A percentile compares a stretch with the other conserved stretches of the same genome.
Evolutionary conservation across 2,797 vertebrate genomes (phyloP).

Genomic region (Labroides dimidiatus): DNA sequence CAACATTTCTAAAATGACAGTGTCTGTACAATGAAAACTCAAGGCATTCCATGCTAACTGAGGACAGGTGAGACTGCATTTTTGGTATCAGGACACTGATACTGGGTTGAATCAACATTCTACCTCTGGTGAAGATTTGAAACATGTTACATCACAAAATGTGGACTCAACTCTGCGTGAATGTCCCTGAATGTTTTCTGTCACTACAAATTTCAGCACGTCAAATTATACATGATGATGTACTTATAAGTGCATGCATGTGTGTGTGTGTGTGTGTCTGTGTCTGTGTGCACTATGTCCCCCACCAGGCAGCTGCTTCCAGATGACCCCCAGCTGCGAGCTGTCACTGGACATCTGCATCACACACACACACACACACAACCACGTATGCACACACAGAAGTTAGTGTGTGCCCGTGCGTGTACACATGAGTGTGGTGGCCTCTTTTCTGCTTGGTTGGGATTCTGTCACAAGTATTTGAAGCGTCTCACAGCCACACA

Average conservation of each 20-base stretch:
- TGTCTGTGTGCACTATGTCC: conserved; percentile 56
- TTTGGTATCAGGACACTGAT: no score
- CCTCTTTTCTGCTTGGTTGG: conserved; percentile 83
- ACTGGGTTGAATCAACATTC: no score
- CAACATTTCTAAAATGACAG: no score
- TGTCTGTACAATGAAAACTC: no score
- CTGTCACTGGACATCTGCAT: conserved; percentile 84
- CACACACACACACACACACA: conserved; percentile 53
- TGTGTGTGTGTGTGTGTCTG: conserved; percentile 28
- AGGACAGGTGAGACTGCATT: no score
- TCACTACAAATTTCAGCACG: conserved; percentile 12
- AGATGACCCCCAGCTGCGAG: conserved; percentile 81
- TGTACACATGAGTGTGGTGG: conserved; percentile 61
- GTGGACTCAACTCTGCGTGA: neutral
- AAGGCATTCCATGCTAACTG: no score
- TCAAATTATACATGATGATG: conserved; percentile 31
- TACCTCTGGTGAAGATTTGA: no score
- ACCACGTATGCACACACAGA: conserved; percentile 43
- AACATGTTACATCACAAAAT: no score
- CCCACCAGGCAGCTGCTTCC: conserved; percentile 68
- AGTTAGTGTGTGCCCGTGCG: conserved; percentile 35
- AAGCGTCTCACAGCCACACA: conserved; percentile 59
- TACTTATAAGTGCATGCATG: conserved; percentile 6
- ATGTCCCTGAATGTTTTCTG: conserved; percentile 20
- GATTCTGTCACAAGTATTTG: conserved; percentile 82